Conservation (phyloP, 1,140 invertebrate genomes). For the Dendrolimus kikuchii region DNA sequence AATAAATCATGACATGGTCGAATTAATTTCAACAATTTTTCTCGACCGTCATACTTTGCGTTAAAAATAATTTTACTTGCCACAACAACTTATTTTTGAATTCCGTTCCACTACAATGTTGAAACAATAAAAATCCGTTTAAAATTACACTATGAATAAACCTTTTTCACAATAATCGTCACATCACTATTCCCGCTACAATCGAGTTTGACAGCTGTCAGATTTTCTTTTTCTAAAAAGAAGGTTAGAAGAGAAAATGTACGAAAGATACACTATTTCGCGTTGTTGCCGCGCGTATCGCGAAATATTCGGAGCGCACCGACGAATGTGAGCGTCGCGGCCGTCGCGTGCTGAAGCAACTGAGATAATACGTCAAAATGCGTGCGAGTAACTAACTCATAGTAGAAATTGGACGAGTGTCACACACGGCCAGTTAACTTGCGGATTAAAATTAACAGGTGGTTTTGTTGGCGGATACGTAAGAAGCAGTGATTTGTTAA, state of each 20-base stretch:
- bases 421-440: constrained; percentile 23
- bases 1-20: no score
- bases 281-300: constrained; percentile 20
- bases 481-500: no score
- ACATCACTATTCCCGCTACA: constrained; percentile 26
- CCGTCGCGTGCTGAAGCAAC: constrained; percentile 50
- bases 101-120: no score
- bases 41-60: no score
- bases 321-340: constrained; percentile 53
- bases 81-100: no score
- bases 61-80: no score
- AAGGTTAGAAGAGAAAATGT: constrained; percentile 10
- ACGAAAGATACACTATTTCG: constrained; percentile 31
- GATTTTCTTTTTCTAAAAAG: constrained; percentile 22
- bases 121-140: no score
- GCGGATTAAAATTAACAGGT: constrained; percentile 14
- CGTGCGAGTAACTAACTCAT: constrained; percentile 20
- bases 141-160: no score
- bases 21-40: no score
- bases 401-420: constrained; percentile 38
- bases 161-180: constrained; percentile 19
- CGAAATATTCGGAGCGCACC: constrained; percentile 44
- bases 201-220: constrained; percentile 14
- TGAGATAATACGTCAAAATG: constrained; percentile 35
- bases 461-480: no score